phyloP scores from a whole-genome alignment of 2,113 vertebrate genomes.

The Petromus typicus region DNA sequence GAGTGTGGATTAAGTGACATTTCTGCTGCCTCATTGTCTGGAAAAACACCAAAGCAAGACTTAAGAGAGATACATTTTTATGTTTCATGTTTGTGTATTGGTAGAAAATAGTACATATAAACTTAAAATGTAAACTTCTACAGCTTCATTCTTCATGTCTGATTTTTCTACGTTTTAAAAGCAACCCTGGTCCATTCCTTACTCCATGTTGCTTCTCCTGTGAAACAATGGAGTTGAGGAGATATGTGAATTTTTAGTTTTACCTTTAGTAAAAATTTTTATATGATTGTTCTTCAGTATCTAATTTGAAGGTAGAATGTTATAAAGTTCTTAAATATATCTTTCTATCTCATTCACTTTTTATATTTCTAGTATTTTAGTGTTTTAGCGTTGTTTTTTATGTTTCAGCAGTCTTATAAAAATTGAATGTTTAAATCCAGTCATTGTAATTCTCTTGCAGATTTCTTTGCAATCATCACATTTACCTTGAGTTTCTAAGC shows the following conservation, averaged over 20 bases:
- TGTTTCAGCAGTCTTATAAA: neutral
- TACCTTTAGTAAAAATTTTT: neutral
- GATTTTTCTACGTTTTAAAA: conserved; percentile 39
- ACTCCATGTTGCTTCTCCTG: neutral
- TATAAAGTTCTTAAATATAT: neutral
- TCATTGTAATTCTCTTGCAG: neutral
- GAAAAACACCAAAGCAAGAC: conserved; percentile 85
- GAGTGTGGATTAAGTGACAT: conserved; percentile 86
- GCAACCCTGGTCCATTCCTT: neutral
- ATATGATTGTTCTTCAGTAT: neutral
- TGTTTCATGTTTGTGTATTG: conserved; percentile 61
- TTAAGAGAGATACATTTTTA: conserved; percentile 81
- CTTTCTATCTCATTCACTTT: neutral
- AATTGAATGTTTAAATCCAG: neutral
- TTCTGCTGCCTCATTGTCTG: conserved; percentile 88
- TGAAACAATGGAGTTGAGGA: neutral
- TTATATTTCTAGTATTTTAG: neutral
- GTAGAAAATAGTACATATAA: conserved; percentile 59
- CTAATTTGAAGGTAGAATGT: conserved; percentile 21
- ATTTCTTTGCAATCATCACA: neutral
- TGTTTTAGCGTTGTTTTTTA: neutral
- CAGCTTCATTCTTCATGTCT: conserved; percentile 27
- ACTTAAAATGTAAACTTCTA: conserved; percentile 53
- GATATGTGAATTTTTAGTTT: conserved; percentile 9
- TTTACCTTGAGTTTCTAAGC: neutral